These are phyloP conservation scores for Brachyopa scutellaris DNA, from an alignment of 2,888 invertebrate species.

Conservation along the genomic window DNA sequence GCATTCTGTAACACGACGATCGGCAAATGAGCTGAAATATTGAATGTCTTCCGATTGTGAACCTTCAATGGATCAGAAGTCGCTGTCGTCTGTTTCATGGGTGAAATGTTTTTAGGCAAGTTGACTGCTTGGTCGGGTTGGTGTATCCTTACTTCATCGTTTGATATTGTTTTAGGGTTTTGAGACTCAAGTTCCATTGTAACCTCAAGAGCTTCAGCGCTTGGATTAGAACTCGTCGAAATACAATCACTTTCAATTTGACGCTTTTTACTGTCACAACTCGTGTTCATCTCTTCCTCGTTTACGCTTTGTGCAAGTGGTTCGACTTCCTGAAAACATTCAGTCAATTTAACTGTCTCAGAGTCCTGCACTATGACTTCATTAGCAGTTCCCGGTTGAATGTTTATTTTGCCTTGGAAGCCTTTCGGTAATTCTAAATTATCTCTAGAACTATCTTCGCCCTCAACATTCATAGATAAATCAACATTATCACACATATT, in stretches of 20 bases:
- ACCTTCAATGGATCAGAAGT: neutral
- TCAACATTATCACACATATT: neutral
- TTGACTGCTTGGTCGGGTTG: no score
- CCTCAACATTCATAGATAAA: neutral
- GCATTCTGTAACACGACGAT: neutral
- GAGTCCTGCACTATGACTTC: neutral
- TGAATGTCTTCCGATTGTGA: neutral
- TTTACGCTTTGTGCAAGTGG: no score
- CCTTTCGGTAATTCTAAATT: no score
- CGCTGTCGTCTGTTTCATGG: neutral
- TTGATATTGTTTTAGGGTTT: neutral
- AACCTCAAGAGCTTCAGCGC: no score
- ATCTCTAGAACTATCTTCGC: no score
- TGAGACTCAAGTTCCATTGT: neutral
- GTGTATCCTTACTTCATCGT: neutral
- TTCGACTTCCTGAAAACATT: neutral
- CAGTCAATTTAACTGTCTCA: neutral
- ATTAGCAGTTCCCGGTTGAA: no score
- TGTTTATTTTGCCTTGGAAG: no score
- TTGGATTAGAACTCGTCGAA: no score
- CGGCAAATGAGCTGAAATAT: conserved; percentile 15
- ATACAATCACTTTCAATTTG: neutral
- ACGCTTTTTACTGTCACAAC: neutral
- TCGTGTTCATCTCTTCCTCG: neutral
- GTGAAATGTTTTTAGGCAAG: neutral